These are phyloP conservation scores for Ophioninae sp. DNA, from an alignment of 2,888 invertebrate species.

Conservation along the genomic window DNA sequence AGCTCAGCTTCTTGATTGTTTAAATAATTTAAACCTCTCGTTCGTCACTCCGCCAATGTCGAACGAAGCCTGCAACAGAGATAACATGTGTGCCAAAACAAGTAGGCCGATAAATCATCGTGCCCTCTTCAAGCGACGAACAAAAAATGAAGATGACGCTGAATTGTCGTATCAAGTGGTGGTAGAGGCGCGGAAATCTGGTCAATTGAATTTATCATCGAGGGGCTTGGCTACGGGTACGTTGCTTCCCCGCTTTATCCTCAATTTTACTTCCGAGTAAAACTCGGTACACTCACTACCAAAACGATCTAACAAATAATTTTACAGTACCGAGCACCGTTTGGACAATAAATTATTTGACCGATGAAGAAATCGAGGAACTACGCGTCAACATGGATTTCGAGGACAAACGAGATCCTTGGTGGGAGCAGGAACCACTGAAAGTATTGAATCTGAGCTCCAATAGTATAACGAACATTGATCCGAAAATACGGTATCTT, in stretches of 20 bases:
- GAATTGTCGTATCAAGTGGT: constrained; percentile 87
- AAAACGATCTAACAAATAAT: constrained; percentile 27
- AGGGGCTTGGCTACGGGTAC: constrained; percentile 88
- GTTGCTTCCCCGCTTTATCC: constrained; percentile 50
- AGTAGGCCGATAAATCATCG: constrained; percentile 68
- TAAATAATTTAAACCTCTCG: background rate
- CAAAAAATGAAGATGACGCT: constrained; percentile 87
- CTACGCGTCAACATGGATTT: constrained; percentile 84
- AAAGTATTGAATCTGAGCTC: constrained; percentile 90
- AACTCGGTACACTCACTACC: background rate
- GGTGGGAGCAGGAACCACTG: constrained; percentile 93
- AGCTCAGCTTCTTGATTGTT: background rate
- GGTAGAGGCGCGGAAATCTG: constrained; percentile 90
- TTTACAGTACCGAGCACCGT: constrained; percentile 87
- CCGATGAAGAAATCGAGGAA: constrained; percentile 83
- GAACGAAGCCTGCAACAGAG: constrained; percentile 26
- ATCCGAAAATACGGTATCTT: constrained; percentile 86
- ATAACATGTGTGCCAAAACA: constrained; percentile 62
- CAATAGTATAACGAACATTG: constrained; percentile 86
- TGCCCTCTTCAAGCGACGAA: constrained; percentile 88
- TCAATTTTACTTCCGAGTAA: background rate
- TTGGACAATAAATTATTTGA: constrained; percentile 88
- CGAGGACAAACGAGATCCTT: constrained; percentile 84
- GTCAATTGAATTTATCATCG: constrained; percentile 90
- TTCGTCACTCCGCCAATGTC: constrained; percentile 14